A percentile compares a stretch with the other conserved stretches of the same genome.
phyloP scores from a whole-genome alignment of 2,888 invertebrate genomes.

The Drosophila stalkeri region DNA sequence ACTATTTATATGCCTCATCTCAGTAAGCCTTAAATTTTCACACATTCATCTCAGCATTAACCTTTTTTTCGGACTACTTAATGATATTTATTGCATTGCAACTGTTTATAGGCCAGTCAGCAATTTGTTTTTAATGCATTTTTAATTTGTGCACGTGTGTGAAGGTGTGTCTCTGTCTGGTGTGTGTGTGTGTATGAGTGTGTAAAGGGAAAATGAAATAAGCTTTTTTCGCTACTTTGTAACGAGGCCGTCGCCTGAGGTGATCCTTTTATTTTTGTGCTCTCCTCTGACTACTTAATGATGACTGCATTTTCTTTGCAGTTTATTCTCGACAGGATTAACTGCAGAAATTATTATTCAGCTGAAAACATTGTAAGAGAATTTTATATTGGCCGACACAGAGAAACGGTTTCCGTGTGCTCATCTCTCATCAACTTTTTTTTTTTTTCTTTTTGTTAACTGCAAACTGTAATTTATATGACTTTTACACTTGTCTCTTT shows the following conservation, averaged over 20 bases:
- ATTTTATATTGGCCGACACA: slow-evolving; percentile 19
- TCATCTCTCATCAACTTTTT: background rate
- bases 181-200: slow-evolving; percentile 9
- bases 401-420: background rate
- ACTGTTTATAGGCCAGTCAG: slow-evolving; percentile 27
- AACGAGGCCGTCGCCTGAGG: slow-evolving; percentile 24
- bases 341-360: slow-evolving; percentile 33
- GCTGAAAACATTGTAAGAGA: slow-evolving; percentile 23
- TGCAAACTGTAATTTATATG: slow-evolving; percentile 3
- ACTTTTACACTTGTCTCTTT: background rate
- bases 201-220: slow-evolving; percentile 49
- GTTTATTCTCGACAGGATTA: slow-evolving; percentile 40
- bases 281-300: slow-evolving; percentile 31
- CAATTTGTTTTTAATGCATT: slow-evolving; percentile 57
- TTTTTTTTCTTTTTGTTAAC: background rate
- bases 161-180: background rate
- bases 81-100: slow-evolving; percentile 14
- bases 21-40: background rate
- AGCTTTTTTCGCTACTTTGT: slow-evolving; percentile 31
- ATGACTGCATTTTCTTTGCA: slow-evolving; percentile 29
- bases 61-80: slow-evolving; percentile 13
- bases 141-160: slow-evolving; percentile 34
- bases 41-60: slow-evolving; percentile 3
- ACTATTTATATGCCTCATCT: background rate
- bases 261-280: slow-evolving; percentile 19